Evolutionary conservation across 2,113 vertebrate genomes (phyloP).

Genomic region (Diadophis punctatus): DNA sequence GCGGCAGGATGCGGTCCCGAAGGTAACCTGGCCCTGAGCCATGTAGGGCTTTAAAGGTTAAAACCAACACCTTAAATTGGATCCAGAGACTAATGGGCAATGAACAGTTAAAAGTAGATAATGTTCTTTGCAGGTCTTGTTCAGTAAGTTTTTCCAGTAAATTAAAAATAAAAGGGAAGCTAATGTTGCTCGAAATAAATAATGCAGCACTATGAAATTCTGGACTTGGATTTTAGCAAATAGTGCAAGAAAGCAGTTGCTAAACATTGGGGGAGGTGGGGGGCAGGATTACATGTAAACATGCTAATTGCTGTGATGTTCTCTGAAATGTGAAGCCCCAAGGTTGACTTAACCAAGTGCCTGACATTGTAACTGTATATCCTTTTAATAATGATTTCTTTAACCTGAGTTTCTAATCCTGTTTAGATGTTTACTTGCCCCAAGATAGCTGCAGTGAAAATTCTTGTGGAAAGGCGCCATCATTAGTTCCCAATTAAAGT

Average conservation of each 20-base stretch:
- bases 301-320: constrained; percentile 25
- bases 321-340: constrained; percentile 37
- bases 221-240: constrained; percentile 24
- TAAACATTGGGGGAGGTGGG: neutral
- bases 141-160: neutral
- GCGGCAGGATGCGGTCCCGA: too few relatives aligned
- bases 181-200: constrained; percentile 12
- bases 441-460: constrained; percentile 41
- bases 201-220: constrained; percentile 19
- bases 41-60: too few relatives aligned
- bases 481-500: constrained; percentile 70
- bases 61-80: too few relatives aligned
- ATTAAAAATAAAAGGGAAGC: neutral
- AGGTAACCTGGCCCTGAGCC: too few relatives aligned
- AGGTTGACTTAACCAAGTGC: constrained; percentile 31
- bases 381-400: constrained; percentile 34
- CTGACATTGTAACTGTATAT: constrained; percentile 31
- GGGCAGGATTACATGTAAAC: neutral
- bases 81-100: too few relatives aligned
- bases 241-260: constrained; percentile 1
- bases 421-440: constrained; percentile 63
- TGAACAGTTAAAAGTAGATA: constrained; percentile 2
- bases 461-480: constrained; percentile 56
- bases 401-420: constrained; percentile 54
- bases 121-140: neutral